phyloP scores from a whole-genome alignment of 2,797 vertebrate species.

The Steatocranus sp. region DNA sequence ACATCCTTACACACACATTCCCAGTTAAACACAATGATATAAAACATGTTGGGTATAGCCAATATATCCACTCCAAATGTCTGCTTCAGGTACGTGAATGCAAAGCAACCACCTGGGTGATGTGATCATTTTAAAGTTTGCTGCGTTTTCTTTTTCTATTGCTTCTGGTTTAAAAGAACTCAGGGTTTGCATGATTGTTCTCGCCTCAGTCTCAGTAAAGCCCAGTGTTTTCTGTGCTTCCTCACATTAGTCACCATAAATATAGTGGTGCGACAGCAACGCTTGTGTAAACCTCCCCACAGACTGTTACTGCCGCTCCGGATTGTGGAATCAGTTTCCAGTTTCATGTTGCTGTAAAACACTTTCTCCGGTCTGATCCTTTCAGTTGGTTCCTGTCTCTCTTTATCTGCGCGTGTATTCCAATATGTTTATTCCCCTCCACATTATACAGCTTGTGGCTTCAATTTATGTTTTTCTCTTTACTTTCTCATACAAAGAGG shows the following conservation, averaged over 20 bases:
- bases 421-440: conserved; percentile 43
- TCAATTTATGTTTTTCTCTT: conserved; percentile 59
- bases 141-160: background rate
- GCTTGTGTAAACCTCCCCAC: background rate
- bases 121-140: background rate
- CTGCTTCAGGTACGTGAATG: background rate
- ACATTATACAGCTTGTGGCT: conserved; percentile 54
- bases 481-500: conserved; percentile 68
- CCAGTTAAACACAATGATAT: background rate
- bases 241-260: background rate
- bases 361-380: conserved; percentile 5
- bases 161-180: background rate
- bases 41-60: background rate
- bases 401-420: conserved; percentile 21
- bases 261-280: background rate
- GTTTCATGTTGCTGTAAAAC: conserved; percentile 25
- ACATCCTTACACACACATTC: background rate
- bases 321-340: conserved; percentile 23
- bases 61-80: background rate
- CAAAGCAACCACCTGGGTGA: accelerated
- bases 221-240: background rate
- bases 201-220: background rate
- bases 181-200: background rate
- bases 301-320: background rate
- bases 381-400: conserved; percentile 12